Conservation (phyloP, 1,140 invertebrate genomes). For the Apis dorsata region DNA sequence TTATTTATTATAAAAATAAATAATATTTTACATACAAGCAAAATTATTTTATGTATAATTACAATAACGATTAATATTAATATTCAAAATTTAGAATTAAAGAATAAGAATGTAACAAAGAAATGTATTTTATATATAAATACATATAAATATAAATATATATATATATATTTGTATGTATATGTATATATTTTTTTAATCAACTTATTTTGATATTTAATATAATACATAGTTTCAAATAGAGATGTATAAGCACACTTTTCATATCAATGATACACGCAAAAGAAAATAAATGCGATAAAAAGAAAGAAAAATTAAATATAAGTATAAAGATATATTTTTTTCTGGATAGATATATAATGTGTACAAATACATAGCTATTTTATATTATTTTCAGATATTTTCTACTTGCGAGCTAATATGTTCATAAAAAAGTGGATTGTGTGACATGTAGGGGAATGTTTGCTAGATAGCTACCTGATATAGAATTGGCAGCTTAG, state of each 20-base stretch:
- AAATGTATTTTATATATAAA: too few relatives aligned
- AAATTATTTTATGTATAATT: too few relatives aligned
- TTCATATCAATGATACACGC: not conserved
- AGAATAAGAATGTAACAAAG: too few relatives aligned
- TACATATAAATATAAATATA: too few relatives aligned
- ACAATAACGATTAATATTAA: too few relatives aligned
- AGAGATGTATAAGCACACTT: too few relatives aligned
- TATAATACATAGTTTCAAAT: too few relatives aligned
- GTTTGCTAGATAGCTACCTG: constrained; percentile 49
- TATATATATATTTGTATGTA: too few relatives aligned
- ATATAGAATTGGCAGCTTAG: constrained; percentile 59
- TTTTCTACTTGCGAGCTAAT: constrained; percentile 25
- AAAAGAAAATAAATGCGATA: not conserved
- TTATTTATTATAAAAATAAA: too few relatives aligned
- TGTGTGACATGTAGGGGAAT: constrained; percentile 32
- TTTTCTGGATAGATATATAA: not conserved
- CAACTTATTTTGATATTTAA: too few relatives aligned
- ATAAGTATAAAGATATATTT: not conserved
- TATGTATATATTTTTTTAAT: not conserved
- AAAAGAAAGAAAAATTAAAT: not conserved
- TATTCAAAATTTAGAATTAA: too few relatives aligned
- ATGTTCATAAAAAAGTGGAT: constrained; percentile 20
- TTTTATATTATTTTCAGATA: constrained; percentile 3
- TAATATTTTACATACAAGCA: too few relatives aligned
- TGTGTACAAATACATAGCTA: not conserved